Evolutionary conservation across 2,113 vertebrate genomes (phyloP), one percentile per base, ranked within the genome.

Genomic region (Chaenogobius annularis): DNA sequence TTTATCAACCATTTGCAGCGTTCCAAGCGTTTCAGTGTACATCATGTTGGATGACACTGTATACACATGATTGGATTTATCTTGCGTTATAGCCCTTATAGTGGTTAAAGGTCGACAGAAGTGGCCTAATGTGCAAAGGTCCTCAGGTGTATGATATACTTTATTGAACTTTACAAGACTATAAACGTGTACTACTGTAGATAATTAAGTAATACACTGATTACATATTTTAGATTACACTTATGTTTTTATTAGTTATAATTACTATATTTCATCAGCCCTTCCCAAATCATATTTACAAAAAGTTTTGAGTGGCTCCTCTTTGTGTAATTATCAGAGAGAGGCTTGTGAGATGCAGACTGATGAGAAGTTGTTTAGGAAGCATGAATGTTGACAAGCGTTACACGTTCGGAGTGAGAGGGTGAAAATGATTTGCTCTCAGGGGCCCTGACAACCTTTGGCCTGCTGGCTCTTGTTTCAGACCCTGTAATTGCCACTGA

Each of bases 371-470:
- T 89, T 90, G 87, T 88, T 86, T 82, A 82, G 75, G 73, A 72
- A 82, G 81, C 66, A 78, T 80, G 76, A 80, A 87, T 78, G 84
- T 84, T 90, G 87, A 87, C 88, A 88, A 82, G 26, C 69, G 19
- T 75, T 85, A 79, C 82, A 89, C 72, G 58, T 80, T 75, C 59
- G 63, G 75, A 84, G 81, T 74, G 75, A 80, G 83, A 82, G 78
- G 87, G 85, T 88, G 88, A 90, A 89, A 90, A 87, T 88, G 82
- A 84, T 85, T 85, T 80, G 83, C 83, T 90, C 88, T 90, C 85
- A 80, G 75, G 82, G 87, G 85, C 88, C 85, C 86, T 83, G 83
- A 83, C 88, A 85, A 92, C 91, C 91, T 92, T 90, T 92, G 87
- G 72, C 85, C 88, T 65, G 66, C 61, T 68, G 65, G 80, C 82